Conservation (phyloP, 2,113 vertebrate genomes). For the Nicator chloris region DNA sequence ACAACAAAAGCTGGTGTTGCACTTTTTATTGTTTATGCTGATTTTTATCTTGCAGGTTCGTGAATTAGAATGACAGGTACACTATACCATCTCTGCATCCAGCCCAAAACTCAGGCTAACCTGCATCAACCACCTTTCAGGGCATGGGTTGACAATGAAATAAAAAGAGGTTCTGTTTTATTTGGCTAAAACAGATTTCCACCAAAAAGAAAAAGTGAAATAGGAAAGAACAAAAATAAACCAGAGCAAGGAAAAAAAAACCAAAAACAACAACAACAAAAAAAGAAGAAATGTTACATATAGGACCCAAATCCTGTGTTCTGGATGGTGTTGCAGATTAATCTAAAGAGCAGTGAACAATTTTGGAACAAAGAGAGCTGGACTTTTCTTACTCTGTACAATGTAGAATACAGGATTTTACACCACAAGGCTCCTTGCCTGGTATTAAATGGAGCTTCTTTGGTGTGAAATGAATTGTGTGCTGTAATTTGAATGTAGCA, state of each 20-base stretch:
- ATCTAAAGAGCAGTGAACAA: neutral
- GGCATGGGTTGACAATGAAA: neutral
- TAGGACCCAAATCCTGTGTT: neutral
- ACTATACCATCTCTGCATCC: neutral
- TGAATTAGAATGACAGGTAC: neutral
- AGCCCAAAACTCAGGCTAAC: neutral
- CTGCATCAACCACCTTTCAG: neutral
- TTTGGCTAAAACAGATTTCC: neutral
- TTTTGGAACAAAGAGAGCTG: neutral
- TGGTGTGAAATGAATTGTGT: neutral
- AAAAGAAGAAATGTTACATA: neutral
- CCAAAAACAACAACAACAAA: too few species aligned
- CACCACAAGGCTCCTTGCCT: neutral
- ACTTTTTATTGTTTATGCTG: neutral
- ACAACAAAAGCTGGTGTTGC: neutral
- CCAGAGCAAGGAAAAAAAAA: neutral
- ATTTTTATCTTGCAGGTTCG: neutral
- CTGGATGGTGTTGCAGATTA: neutral
- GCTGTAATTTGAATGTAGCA: constrained; percentile 2
- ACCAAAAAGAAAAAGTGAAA: neutral
- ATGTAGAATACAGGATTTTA: neutral
- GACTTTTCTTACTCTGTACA: neutral
- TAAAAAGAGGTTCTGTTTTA: neutral
- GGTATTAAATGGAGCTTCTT: neutral
- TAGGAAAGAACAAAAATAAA: neutral